A percentile compares a stretch with the other conserved stretches of the same genome.
Conservation (phyloP, 2,797 vertebrate genomes). For the Babyrousa celebensis region DNA sequence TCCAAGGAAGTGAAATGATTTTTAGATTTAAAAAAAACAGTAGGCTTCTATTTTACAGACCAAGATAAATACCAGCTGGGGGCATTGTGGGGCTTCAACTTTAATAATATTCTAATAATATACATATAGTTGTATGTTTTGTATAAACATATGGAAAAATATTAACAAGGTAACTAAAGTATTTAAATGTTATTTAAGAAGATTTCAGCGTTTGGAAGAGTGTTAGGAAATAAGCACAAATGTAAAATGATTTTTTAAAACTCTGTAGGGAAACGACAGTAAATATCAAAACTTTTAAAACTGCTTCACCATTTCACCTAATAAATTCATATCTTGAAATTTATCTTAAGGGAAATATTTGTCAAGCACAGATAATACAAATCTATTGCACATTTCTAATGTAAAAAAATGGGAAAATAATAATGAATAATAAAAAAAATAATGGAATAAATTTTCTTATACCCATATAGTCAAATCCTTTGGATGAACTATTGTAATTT, state of each 20-base stretch:
- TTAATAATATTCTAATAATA: not conserved
- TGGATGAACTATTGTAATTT: not conserved
- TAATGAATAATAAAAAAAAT: not conserved
- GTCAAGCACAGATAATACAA: not conserved
- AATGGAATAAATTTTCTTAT: not conserved
- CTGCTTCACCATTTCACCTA: not conserved
- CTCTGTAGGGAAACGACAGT: not conserved
- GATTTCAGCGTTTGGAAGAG: not conserved
- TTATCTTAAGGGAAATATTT: not conserved
- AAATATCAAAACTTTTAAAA: conserved; percentile 6
- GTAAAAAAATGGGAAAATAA: not conserved
- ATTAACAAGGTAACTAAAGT: not conserved
- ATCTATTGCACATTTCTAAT: not conserved
- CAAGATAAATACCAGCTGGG: not conserved
- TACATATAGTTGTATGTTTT: not conserved
- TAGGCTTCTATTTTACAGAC: not conserved
- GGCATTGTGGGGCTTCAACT: not conserved
- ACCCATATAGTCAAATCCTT: not conserved
- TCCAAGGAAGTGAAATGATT: not conserved
- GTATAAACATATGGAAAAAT: not conserved
- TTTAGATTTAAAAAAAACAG: not conserved
- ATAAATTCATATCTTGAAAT: conserved; percentile 10
- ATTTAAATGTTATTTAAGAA: not conserved
- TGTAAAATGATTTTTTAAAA: not conserved
- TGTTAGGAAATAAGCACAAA: not conserved